Conservation (phyloP, 2,797 vertebrate species). For the Cyclopterus lumpus region DNA sequence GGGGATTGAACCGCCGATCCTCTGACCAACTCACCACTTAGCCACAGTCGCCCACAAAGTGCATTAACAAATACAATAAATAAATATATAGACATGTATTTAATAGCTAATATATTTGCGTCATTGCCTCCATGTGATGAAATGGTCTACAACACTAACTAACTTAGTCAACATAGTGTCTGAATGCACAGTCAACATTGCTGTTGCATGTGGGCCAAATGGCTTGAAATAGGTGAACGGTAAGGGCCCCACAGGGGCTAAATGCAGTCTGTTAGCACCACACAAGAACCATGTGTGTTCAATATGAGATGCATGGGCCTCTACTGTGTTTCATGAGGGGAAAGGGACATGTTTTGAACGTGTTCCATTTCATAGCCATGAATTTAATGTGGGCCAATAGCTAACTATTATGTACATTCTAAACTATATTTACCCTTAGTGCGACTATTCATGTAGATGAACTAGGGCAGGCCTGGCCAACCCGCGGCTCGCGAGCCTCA, state of each 20-base stretch:
- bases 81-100: not conserved
- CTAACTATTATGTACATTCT: not conserved
- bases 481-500: too few relatives aligned
- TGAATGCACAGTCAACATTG: not conserved
- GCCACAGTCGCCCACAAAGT: not conserved
- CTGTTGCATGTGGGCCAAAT: not conserved
- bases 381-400: not conserved
- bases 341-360: not conserved
- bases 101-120: not conserved
- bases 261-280: constrained; percentile 4
- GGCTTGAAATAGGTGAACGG: not conserved
- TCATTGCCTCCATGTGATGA: not conserved
- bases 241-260: not conserved
- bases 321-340: not conserved
- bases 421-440: not conserved
- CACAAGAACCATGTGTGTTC: not conserved
- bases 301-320: constrained; percentile 1
- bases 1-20: too few relatives aligned
- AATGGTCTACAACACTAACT: not conserved
- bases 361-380: not conserved
- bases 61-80: not conserved
- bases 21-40: too few relatives aligned
- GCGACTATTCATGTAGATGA: not conserved
- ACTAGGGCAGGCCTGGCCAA: too few relatives aligned
- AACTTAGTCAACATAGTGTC: not conserved